phyloP scores from a whole-genome alignment of 2,797 vertebrate genomes.

The Carcharodon carcharias region DNA sequence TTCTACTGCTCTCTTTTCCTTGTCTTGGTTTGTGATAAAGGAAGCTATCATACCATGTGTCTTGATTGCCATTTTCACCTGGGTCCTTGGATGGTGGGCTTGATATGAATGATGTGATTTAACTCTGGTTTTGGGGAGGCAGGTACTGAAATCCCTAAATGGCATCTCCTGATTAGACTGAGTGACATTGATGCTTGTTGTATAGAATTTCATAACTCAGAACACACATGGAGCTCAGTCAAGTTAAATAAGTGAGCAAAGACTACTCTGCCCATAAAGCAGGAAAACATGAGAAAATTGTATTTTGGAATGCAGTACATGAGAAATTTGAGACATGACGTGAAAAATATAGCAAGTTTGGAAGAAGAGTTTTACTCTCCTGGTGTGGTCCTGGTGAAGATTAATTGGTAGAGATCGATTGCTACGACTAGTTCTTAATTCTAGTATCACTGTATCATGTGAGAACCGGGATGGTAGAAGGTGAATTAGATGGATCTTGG shows the following conservation, averaged over 20 bases:
- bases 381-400: not conserved
- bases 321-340: not conserved
- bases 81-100: not conserved
- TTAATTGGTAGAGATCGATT: not conserved
- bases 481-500: not conserved
- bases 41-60: not conserved
- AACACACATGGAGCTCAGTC: not conserved
- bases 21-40: not conserved
- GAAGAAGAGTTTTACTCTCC: not conserved
- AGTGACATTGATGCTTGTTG: not conserved
- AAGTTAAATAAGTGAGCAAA: not conserved
- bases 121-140: not conserved
- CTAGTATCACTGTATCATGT: not conserved
- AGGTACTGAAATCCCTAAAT: not conserved
- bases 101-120: not conserved
- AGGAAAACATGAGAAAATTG: not conserved
- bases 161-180: not conserved
- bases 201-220: not conserved
- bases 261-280: not conserved
- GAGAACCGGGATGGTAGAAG: not conserved
- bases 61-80: not conserved
- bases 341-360: not conserved
- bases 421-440: not conserved
- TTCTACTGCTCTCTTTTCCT: not conserved
- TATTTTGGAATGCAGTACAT: not conserved